phyloP scores from a whole-genome alignment of 2,888 invertebrate species.

The Hemistola chrysoprasaria region DNA sequence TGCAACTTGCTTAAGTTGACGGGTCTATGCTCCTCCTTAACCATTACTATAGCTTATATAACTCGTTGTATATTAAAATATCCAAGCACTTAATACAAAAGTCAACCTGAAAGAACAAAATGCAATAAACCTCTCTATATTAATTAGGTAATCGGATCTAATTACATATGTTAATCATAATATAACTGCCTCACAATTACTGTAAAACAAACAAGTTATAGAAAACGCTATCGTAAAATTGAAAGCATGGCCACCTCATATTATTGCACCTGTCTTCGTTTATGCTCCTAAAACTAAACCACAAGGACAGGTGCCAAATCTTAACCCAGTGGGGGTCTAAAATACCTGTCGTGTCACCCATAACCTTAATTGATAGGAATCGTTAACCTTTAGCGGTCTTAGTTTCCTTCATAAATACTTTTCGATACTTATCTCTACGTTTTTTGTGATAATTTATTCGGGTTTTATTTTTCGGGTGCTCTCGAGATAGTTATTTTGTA shows the following conservation, averaged over 20 bases:
- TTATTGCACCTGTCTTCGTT: slow-evolving; percentile 65
- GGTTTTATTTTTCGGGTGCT: slow-evolving; percentile 80
- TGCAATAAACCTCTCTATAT: too few species aligned
- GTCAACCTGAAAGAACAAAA: too few species aligned
- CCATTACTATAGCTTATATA: too few species aligned
- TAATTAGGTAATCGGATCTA: too few species aligned
- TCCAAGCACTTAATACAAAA: too few species aligned
- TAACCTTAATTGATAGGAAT: slow-evolving; percentile 82
- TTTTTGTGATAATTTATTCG: slow-evolving; percentile 73
- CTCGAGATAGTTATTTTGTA: slow-evolving; percentile 72
- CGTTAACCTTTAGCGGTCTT: slow-evolving; percentile 77
- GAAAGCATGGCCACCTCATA: slow-evolving; percentile 42
- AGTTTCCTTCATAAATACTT: slow-evolving; percentile 76
- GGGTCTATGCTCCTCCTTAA: too few species aligned
- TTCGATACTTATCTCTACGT: slow-evolving; percentile 69
- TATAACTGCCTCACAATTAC: slow-evolving; percentile 16
- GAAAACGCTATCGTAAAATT: slow-evolving; percentile 11
- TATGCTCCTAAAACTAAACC: slow-evolving; percentile 60
- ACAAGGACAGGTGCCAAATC: slow-evolving; percentile 76
- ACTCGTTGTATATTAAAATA: too few species aligned
- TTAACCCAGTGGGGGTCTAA: slow-evolving; percentile 69
- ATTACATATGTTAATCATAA: slow-evolving; percentile 8
- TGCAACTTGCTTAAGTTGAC: too few species aligned
- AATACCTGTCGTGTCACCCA: slow-evolving; percentile 66
- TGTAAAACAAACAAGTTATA: slow-evolving; percentile 6